Evolutionary conservation across 2,797 vertebrate species (phyloP).

Genomic region (Pteronotus mesoamericanus): DNA sequence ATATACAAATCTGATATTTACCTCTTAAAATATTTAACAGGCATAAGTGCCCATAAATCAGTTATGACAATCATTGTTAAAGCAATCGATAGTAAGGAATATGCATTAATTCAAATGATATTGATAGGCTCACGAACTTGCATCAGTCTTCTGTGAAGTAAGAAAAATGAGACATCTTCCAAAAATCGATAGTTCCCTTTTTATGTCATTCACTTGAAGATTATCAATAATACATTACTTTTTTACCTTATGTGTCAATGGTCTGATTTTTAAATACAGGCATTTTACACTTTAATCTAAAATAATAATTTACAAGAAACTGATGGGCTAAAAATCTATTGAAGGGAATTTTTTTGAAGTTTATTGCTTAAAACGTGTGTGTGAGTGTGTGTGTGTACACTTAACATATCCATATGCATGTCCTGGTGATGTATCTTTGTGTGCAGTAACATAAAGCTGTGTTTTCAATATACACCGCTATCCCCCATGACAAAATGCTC

Average conservation of each 20-base stretch:
- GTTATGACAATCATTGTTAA: constrained; percentile 88
- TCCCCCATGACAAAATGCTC: constrained; percentile 55
- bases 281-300: constrained; percentile 66
- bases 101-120: constrained; percentile 89
- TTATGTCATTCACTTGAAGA: constrained; percentile 83
- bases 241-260: constrained; percentile 79
- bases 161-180: constrained; percentile 86
- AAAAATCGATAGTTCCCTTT: constrained; percentile 86
- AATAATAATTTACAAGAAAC: constrained; percentile 63
- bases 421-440: constrained; percentile 57
- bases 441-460: constrained; percentile 55
- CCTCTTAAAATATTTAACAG: constrained; percentile 87
- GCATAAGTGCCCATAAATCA: constrained; percentile 88
- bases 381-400: too few species aligned
- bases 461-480: constrained; percentile 64
- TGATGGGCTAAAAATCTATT: constrained; percentile 67
- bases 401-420: not conserved
- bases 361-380: constrained; percentile 35
- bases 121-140: constrained; percentile 82
- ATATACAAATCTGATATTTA: constrained; percentile 84
- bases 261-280: constrained; percentile 70
- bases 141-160: constrained; percentile 84
- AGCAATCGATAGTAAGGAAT: constrained; percentile 86
- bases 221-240: constrained; percentile 84
- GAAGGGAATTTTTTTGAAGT: not conserved